Evolutionary conservation across 2,797 vertebrate genomes (phyloP), one percentile per base, ranked within the genome.

Genomic region (Arrhamphus sclerolepis): DNA sequence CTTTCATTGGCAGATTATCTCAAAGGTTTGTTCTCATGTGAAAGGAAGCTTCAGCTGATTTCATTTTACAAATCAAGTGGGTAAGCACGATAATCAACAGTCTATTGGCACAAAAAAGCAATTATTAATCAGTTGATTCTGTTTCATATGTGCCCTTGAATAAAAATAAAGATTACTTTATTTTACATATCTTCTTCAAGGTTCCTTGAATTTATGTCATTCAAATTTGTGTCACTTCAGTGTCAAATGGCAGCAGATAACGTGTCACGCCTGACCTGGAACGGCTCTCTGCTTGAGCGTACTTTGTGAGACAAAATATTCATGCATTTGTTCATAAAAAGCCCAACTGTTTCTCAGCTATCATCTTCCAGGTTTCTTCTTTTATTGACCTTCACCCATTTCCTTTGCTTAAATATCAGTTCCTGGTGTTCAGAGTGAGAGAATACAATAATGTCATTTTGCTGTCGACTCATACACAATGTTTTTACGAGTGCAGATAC

Each of bases 231-330:
- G 65, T 64, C 50, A 63, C 48, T 69, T 31, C 26, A 71, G 64
- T 74, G 81, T 81, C 59, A 71, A 82, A 88, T 85, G 80, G 73
- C 77, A 55, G 58, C 66, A 81, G 49, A 53, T 44, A 50, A 81
- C 66, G 60, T 88, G 84, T 84, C 75, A 78, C 78, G 79, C 51
- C 56, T 66, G 62, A 69, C 53, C 50, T 70, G 11, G 40, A 74
- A 69, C 54, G 7, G 24, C 62, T 65, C 62, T 78, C 34, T 70
- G 77, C 83, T 82, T 81, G 81, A 67, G 81, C 65, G 50, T 31
- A 6, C 29, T 31, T 31, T 39, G 54, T 52, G 78, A 83, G 82
- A 80, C 70, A 76, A 62, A 63, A 74, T 81, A 72, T 71, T 70
- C 57, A 82, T 84, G 83, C 78, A 59, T 57, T 66, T 67, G 74